Evolutionary conservation across 2,888 invertebrate species (phyloP).

Genomic region (Stenchaetothrips biformis): DNA sequence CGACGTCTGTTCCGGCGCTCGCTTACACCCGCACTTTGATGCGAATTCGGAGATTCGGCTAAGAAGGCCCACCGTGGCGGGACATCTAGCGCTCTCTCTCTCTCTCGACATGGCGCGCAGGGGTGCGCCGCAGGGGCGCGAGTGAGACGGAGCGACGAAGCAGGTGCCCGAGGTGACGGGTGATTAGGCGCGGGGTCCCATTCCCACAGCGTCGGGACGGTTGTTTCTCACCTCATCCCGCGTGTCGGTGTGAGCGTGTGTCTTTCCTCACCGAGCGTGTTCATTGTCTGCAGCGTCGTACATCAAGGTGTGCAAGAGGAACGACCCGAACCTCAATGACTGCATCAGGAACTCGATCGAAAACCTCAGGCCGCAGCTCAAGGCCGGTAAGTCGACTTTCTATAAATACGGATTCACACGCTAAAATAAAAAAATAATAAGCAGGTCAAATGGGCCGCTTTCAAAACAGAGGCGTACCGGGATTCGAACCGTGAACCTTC

Average conservation of each 20-base stretch:
- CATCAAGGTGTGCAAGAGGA: constrained; percentile 30
- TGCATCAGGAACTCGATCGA: constrained; percentile 30
- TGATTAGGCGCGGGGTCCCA: neutral
- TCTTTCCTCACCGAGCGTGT: neutral
- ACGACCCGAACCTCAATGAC: constrained; percentile 27
- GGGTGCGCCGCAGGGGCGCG: too few species aligned
- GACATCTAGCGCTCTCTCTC: too few species aligned
- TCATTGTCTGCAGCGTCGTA: neutral
- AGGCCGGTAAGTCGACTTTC: constrained; percentile 30
- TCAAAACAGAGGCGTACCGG: too few species aligned
- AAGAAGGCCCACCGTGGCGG: too few species aligned
- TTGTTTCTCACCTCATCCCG: neutral
- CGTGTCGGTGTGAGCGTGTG: neutral
- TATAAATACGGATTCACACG: too few species aligned
- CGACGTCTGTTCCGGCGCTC: too few species aligned
- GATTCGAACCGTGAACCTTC: neutral
- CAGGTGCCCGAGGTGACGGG: neutral
- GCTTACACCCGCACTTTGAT: too few species aligned
- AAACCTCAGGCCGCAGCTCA: constrained; percentile 26
- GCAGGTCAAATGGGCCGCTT: too few species aligned
- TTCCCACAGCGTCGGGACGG: neutral
- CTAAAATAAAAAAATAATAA: too few species aligned
- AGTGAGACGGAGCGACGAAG: too few species aligned
- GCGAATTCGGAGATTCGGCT: too few species aligned
- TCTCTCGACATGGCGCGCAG: too few species aligned